Percentiles rank a stretch among this genome's conserved stretches.
Conservation (phyloP, 2,113 vertebrate genomes). For the Arenaria interpres region DNA sequence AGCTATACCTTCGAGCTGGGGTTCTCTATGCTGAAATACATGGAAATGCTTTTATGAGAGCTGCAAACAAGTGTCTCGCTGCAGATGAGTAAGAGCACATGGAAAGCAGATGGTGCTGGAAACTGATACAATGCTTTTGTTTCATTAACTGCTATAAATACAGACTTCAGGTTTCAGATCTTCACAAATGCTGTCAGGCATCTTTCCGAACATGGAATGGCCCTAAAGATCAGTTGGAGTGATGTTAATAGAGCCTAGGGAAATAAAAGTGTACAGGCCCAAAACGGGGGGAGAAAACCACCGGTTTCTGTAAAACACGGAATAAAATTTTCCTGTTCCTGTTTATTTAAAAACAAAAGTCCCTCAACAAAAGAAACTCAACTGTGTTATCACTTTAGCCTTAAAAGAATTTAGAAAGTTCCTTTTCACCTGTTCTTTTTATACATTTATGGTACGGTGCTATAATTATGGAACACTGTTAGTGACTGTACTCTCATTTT, state of each 20-base stretch:
- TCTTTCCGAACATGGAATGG: background rate
- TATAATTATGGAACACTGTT: background rate
- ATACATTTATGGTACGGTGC: background rate
- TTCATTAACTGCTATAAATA: background rate
- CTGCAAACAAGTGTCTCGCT: background rate
- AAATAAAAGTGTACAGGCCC: background rate
- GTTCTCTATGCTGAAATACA: background rate
- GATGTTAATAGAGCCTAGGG: background rate
- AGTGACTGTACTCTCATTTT: background rate
- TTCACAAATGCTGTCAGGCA: background rate
- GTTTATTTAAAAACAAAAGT: background rate
- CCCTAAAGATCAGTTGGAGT: rapidly evolving
- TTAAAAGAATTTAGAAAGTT: background rate
- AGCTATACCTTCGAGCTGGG: background rate
- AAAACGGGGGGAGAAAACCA: background rate
- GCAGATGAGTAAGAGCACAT: background rate
- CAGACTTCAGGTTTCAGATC: background rate
- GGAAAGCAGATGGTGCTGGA: background rate
- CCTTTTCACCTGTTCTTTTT: background rate
- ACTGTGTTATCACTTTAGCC: background rate
- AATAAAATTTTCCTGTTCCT: background rate
- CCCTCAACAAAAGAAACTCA: background rate
- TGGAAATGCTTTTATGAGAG: background rate
- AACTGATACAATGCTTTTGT: background rate
- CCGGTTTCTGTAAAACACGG: background rate